phyloP scores from a whole-genome alignment of 2,113 vertebrate genomes.

The Heliornis fulica region DNA sequence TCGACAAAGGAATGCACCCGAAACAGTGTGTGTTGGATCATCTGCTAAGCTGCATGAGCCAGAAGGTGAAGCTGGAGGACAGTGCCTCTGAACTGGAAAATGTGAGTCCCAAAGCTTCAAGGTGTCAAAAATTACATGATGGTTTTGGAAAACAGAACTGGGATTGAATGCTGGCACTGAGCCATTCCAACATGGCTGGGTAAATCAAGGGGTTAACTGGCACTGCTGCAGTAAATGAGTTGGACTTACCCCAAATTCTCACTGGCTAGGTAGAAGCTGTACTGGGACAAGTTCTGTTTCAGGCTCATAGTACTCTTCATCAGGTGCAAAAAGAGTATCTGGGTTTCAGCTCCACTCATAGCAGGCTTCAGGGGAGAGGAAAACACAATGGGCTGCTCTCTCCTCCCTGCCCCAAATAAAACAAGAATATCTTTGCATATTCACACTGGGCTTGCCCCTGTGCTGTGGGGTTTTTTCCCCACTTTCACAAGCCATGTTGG shows the following conservation, averaged over 20 bases:
- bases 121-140: accelerated
- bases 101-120: slow-evolving; percentile 50
- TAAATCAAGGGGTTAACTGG: background rate
- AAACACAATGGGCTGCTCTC: background rate
- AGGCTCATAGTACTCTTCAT: background rate
- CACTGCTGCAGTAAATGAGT: background rate
- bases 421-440: too few relatives aligned
- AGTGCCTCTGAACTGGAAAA: slow-evolving; percentile 66
- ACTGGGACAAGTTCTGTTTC: background rate
- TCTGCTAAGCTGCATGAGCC: slow-evolving; percentile 68
- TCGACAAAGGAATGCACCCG: slow-evolving; percentile 81
- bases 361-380: background rate
- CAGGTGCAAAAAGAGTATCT: background rate
- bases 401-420: too few relatives aligned
- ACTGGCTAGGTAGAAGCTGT: background rate
- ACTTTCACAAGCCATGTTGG: background rate
- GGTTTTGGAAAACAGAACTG: accelerated
- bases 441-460: background rate
- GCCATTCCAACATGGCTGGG: background rate
- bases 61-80: slow-evolving; percentile 66
- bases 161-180: accelerated
- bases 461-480: accelerated
- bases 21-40: slow-evolving; percentile 76
- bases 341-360: background rate
- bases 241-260: background rate